phyloP scores from a whole-genome alignment of 2,888 invertebrate species.

The Apotomis betuletana region DNA sequence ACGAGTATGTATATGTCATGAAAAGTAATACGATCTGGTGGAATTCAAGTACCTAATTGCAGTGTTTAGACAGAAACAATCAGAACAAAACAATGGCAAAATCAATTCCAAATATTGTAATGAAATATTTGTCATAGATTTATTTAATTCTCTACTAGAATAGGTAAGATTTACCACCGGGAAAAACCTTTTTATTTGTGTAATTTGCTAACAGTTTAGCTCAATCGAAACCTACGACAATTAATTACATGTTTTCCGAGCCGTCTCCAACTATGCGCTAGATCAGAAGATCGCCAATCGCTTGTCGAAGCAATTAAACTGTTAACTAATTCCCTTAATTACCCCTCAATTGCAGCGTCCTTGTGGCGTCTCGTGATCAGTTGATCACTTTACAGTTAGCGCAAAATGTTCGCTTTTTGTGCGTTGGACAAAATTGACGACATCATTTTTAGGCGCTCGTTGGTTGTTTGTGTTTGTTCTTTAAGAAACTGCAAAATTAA shows the following conservation, averaged over 20 bases:
- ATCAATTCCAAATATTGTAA: no score
- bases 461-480: neutral
- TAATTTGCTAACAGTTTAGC: neutral
- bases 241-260: constrained; percentile 15
- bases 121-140: no score
- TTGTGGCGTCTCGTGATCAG: constrained; percentile 35
- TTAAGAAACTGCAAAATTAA: no score
- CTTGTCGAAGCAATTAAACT: constrained; percentile 33
- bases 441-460: constrained; percentile 9
- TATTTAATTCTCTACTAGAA: no score
- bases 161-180: no score
- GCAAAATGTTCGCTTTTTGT: constrained; percentile 26
- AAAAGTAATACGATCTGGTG: no score
- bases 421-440: neutral
- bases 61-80: no score
- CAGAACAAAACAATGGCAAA: no score
- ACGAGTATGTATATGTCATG: no score
- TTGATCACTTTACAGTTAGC: constrained; percentile 20
- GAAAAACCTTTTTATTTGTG: neutral
- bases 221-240: constrained; percentile 1
- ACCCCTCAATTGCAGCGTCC: constrained; percentile 52
- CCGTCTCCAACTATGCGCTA: constrained; percentile 6
- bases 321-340: constrained; percentile 54
- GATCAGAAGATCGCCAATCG: constrained; percentile 22
- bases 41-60: no score